These are phyloP conservation scores for Sarcophaga rosellei DNA, from an alignment of 2,888 invertebrate genomes.

Conservation along the genomic window DNA sequence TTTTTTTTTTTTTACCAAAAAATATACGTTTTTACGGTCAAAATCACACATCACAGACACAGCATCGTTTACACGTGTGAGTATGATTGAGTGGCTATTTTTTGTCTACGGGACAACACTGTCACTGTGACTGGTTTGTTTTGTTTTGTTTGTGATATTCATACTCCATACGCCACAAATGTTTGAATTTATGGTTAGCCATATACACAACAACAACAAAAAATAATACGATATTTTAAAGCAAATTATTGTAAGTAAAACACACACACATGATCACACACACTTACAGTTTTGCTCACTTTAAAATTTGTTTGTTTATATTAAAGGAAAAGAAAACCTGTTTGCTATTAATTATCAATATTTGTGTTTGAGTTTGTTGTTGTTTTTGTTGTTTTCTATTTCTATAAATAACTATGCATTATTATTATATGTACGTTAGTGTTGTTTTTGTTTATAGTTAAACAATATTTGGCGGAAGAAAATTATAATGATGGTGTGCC, in stretches of 20 bases:
- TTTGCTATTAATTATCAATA: not conserved
- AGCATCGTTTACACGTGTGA: not conserved
- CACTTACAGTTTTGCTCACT: no score
- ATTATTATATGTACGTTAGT: not conserved
- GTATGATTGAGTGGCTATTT: not conserved
- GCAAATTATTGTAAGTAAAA: no score
- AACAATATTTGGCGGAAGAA: constrained; percentile 24
- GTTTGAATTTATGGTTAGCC: not conserved
- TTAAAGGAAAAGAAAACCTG: not conserved
- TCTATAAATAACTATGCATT: constrained; percentile 12
- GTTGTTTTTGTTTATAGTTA: constrained; percentile 10
- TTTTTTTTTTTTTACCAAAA: not conserved
- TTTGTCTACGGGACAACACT: not conserved
- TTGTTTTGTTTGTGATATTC: not conserved
- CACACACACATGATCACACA: no score
- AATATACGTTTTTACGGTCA: not conserved
- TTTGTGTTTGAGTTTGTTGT: not conserved
- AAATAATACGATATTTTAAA: no score
- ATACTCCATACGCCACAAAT: not conserved
- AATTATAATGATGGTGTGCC: not conserved
- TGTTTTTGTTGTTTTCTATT: not conserved
- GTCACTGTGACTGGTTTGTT: not conserved
- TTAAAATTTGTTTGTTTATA: no score
- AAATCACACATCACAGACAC: not conserved
- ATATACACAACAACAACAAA: not conserved